Evolutionary conservation across 2,888 invertebrate genomes (phyloP).

Genomic region (Biston betularia): DNA sequence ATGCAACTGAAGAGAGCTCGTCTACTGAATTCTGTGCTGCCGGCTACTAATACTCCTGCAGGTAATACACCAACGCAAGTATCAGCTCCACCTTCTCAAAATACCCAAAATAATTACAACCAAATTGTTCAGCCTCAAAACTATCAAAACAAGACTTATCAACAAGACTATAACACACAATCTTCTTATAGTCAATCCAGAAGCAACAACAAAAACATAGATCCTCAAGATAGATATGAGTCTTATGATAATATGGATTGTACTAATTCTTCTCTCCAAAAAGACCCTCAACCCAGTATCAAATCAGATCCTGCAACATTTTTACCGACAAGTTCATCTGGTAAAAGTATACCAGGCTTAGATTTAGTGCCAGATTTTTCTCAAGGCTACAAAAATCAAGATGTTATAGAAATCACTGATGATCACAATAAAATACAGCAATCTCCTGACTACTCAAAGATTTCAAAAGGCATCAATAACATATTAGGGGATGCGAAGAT

Average conservation of each 20-base stretch:
- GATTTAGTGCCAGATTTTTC: constrained; percentile 87
- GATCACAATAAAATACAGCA: constrained; percentile 47
- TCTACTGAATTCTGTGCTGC: constrained; percentile 55
- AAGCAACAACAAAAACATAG: constrained; percentile 54
- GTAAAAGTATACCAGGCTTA: constrained; percentile 90
- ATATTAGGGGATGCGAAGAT: constrained; percentile 88
- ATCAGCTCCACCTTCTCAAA: constrained; percentile 51
- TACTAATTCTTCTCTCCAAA: constrained; percentile 31
- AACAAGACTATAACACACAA: constrained; percentile 40
- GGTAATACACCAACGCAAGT: constrained; percentile 56
- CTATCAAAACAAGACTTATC: constrained; percentile 43
- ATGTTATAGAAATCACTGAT: constrained; percentile 72
- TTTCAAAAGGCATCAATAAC: constrained; percentile 87
- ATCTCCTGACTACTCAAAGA: constrained; percentile 84
- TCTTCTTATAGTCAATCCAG: constrained; percentile 48
- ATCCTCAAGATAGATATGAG: constrained; percentile 64
- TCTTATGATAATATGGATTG: constrained; percentile 55
- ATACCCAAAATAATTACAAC: constrained; percentile 48
- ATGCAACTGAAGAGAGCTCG: constrained; percentile 89
- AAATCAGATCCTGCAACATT: constrained; percentile 59
- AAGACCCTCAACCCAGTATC: constrained; percentile 34
- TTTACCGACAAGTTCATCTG: constrained; percentile 61
- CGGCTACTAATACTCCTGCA: constrained; percentile 48
- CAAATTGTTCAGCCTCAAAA: constrained; percentile 44
- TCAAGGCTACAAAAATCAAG: constrained; percentile 53